These are phyloP conservation scores for Limnephilus rhombicus DNA, from an alignment of 2,888 invertebrate species.

Conservation along the genomic window DNA sequence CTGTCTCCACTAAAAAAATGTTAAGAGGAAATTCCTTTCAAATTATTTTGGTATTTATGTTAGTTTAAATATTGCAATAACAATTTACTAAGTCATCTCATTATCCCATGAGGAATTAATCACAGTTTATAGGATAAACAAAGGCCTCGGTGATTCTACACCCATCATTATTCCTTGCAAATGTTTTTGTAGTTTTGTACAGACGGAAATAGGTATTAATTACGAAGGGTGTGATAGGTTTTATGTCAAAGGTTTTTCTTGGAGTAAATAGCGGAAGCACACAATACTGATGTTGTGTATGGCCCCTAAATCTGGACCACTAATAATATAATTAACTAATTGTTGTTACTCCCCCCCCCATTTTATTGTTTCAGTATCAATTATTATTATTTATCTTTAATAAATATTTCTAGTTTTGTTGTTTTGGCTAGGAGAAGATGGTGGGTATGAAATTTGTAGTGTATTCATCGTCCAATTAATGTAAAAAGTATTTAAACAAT, in stretches of 20 bases:
- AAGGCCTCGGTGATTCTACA: no score
- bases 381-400: background rate
- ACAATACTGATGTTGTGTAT: background rate
- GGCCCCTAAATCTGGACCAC: background rate
- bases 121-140: no score
- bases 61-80: no score
- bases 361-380: background rate
- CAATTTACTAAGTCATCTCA: no score
- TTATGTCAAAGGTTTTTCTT: background rate
- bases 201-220: background rate
- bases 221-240: background rate
- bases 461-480: background rate
- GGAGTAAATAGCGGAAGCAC: background rate
- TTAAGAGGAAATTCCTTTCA: no score
- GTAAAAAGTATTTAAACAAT: background rate
- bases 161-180: no score
- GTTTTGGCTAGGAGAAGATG: slow-evolving; percentile 3
- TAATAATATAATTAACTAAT: background rate
- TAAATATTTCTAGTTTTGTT: background rate
- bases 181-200: no score
- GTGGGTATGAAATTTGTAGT: slow-evolving; percentile 2
- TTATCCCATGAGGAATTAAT: no score
- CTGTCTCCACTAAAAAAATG: no score
- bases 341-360: background rate
- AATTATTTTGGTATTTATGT: no score